Base-by-base conservation (phyloP, 1,140 invertebrate species). In the Lucilia sericata region DNA sequence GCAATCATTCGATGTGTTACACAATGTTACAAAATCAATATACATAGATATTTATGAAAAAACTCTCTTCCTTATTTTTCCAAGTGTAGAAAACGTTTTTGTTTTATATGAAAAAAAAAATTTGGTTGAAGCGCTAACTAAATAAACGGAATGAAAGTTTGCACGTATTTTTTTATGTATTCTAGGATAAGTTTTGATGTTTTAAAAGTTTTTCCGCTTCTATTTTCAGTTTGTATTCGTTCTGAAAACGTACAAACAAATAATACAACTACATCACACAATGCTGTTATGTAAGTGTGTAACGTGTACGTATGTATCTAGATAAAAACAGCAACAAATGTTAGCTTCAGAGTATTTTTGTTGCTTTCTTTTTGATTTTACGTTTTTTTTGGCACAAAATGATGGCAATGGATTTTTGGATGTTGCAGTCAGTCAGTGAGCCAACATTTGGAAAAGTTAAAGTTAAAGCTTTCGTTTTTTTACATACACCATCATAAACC, bases 131-230 rank as follows among this genome's bases (percentile, higher is more conserved):
- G 17, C 55, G n/a, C n/a, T n/a, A 17, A 60, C 55, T n/a, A n/a
- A 60, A 60, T 60, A 60, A 60, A 60, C 14, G 55, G 55, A 60
- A 60, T 17, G 55, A 60, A 60, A 60, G 55, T 60, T 60, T 60
- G 14, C n/a, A 60, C 13, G 17, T n/a, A 51, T 12, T 60, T 60
- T 60, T 60, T 17, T 60, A n/a, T n/a, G 55, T 60, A n/a, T n/a
- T 60, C 55, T n/a, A 60, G 55, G 13, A 17, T 60, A 60, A 60
- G 14, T 60, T 60, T 60, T 60, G 55, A 60, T 7, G 51, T 55
- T 55, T 55, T 17, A 55, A 60, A 60, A 60, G 55, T 60, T 17
- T 5, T 60, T 60, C 14, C 14, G 55, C 14, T 60, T 60, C n/a
- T 60, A 60, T 60, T 60, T 60, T 60, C 55, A 60, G n/a, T 14